Evolutionary conservation across 2,888 invertebrate species (phyloP), one percentile per base, ranked within the genome.

Genomic region (Hofmannophila pseudospretella): DNA sequence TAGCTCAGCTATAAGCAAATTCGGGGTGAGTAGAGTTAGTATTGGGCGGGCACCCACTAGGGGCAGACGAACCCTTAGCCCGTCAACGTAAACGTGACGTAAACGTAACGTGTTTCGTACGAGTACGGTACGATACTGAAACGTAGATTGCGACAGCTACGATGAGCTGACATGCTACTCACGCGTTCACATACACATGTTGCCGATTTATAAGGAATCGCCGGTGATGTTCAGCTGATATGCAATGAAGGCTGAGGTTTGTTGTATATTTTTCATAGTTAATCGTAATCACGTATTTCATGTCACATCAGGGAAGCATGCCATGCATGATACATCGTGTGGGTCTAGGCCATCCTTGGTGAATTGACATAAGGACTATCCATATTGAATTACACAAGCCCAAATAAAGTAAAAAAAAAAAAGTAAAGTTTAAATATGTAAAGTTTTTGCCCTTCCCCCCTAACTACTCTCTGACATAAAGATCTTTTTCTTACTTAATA

Each of bases 41-140:
- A 50, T 43, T 47, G 72, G 68, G 73, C 69, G 76, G 76, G 80
- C 73, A 70, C 69, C 61, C 79, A 67, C 45, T 48, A 44, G 49
- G 51, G 46, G 43, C 53, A 59, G 70, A 54, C 65, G 71, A 3
- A 14, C n/a, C 5, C 14, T 7, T n/a, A 8, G 3, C 23, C 5
- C 16, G n/a, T 8, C 13, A 7, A 11, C 30, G n/a, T n/a, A n/a
- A n/a, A 35, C 43, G 44, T 39, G 35, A 47, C 53, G 40, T 50
- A 47, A 43, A 33, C 44, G 34, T 3, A 52, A 62, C 55, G 63
- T 64, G 65, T 55, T 46, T 39, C 42, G 44, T 45, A 48, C 47
- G 36, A 50, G 65, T 55, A 45, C 38, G 42, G 44, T 45, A 48
- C 47, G 36, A 50, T 54, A 52, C 35, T 43, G 36, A 37, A 49